Evolutionary conservation across 1,140 invertebrate genomes (phyloP), one percentile per base, ranked within the genome.

Genomic region (Sycobia sp.): DNA sequence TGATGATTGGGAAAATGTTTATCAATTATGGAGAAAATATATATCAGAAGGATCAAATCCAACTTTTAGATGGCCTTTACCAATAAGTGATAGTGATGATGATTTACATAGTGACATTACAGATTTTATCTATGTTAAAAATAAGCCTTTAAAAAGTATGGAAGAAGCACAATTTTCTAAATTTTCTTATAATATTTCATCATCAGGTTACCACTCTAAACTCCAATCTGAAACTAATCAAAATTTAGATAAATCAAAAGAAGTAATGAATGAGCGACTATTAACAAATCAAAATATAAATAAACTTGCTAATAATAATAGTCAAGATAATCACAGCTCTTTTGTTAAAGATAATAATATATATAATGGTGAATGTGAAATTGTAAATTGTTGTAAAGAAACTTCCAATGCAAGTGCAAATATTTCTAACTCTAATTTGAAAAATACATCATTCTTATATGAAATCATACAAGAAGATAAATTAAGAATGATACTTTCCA

Each of bases 1-100:
- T 2, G 76, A 82, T 23, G 78, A 82, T 61, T 82, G 79, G 79
- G 61, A 76, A 54, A 77, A 79, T 49, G 71, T 80, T 56, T 39
- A 67, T 60, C 59, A 73, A 44, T 16, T 80, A 7, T 82, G 79
- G 79, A 69, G 39, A 27, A 67, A 64, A 25, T 80, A 66, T 38
- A 22, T 74, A 8, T 46, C 46, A 10, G 32, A 64, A 46, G 72
- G 71, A 18, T 70, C 56, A n/a, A 67, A 49, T 2, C 1, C 39
- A 1, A 71, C 56, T 27, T 81, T 79, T 66, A 72, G 73, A 29
- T 81, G 79, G 78, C 78, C 78, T 18, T 79, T 70, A 5, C 57
- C 50, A 8, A 59, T 79, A 38, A 70, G 72, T 16, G 77, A 79
- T 23, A 79, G 75, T 16, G 78, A 81, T 32, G 73, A 80, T 46